Conservation (phyloP, 2,797 vertebrate species). For the Kryptopterus vitreolus region DNA sequence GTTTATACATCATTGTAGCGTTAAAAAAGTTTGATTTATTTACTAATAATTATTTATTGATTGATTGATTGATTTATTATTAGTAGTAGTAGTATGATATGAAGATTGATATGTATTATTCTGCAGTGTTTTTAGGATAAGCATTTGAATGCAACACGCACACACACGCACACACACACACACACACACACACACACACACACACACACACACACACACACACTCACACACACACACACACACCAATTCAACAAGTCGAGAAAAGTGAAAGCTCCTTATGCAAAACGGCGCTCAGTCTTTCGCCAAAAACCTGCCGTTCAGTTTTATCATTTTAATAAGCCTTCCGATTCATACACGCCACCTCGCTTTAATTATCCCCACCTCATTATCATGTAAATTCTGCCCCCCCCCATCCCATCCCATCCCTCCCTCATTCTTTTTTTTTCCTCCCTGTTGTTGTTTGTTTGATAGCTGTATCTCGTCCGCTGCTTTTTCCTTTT, state of each 20-base stretch:
- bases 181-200: constrained; percentile 61
- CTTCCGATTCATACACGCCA: constrained; percentile 46
- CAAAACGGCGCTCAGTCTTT: constrained; percentile 32
- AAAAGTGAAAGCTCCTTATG: constrained; percentile 47
- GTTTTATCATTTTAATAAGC: constrained; percentile 52
- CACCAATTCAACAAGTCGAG: constrained; percentile 51
- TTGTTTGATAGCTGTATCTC: constrained; percentile 15
- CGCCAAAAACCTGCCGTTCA: constrained; percentile 23
- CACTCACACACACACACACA: constrained; percentile 59
- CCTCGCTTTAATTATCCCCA: constrained; percentile 39
- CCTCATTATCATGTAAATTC: constrained; percentile 51
- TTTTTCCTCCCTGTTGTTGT: not conserved
- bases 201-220: constrained; percentile 48
- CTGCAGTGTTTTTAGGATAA: too few species aligned
- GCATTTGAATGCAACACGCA: constrained; percentile 29
- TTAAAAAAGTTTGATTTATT: too few species aligned
- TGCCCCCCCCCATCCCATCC: too few species aligned
- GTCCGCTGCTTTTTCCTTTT: constrained; percentile 23
- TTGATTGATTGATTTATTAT: too few species aligned
- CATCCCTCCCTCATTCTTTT: too few species aligned
- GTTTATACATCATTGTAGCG: too few species aligned
- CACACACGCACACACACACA: constrained; percentile 60
- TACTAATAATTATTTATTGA: too few species aligned
- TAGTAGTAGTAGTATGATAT: too few species aligned
- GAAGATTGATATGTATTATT: not conserved